Percentiles rank a stretch among this genome's conserved stretches.
These are phyloP conservation scores for Ochotona curzoniae DNA, from an alignment of 2,113 vertebrate genomes.

Conservation along the genomic window DNA sequence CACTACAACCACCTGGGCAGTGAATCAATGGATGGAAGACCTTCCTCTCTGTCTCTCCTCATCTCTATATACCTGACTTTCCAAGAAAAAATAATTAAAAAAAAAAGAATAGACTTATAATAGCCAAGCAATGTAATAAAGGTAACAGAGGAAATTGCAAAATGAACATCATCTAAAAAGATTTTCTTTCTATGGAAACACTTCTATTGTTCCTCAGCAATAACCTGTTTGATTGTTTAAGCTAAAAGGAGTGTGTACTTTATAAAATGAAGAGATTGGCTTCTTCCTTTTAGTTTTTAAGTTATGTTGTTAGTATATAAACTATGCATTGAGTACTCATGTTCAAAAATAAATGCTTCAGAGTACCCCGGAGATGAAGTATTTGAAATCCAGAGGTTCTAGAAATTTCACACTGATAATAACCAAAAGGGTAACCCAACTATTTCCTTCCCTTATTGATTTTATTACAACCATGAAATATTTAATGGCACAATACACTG, in stretches of 20 bases:
- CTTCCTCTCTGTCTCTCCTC: too few species aligned
- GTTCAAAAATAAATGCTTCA: not conserved
- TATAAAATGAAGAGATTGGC: slow-evolving; percentile 36
- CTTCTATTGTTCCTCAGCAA: slow-evolving; percentile 21
- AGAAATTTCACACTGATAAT: not conserved
- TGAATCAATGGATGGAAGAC: too few species aligned
- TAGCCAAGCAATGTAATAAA: not conserved
- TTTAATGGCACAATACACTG: slow-evolving; percentile 14
- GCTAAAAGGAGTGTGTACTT: not conserved
- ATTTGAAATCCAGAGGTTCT: slow-evolving; percentile 36
- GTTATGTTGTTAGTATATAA: slow-evolving; percentile 7
- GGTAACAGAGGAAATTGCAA: not conserved
- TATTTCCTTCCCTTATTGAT: not conserved
- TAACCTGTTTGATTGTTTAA: slow-evolving; percentile 10
- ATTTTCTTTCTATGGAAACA: not conserved
- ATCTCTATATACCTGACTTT: too few species aligned
- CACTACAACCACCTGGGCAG: too few species aligned
- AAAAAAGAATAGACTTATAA: not conserved
- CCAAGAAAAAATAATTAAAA: too few species aligned
- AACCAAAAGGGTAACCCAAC: slow-evolving; percentile 22
- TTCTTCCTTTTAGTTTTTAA: slow-evolving; percentile 16
- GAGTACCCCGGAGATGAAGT: not conserved
- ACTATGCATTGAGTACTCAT: slow-evolving; percentile 6
- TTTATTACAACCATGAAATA: not conserved
- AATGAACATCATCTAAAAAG: not conserved